These are phyloP conservation scores for Sphenodon punctatus DNA, from an alignment of 2,797 vertebrate genomes.

Conservation along the genomic window DNA sequence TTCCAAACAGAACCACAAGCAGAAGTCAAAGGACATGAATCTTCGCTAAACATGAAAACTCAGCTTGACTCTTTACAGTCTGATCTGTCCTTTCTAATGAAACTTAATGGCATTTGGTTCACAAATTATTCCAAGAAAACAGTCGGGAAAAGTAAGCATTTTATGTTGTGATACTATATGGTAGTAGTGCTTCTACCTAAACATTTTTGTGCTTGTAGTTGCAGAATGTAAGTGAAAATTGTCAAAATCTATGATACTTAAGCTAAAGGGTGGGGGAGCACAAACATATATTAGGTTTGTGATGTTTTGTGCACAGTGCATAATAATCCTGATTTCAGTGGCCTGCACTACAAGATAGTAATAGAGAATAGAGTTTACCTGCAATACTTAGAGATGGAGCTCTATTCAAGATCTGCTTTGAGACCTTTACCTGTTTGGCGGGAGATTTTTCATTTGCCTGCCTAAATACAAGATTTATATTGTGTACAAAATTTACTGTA, in stretches of 20 bases:
- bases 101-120: slow-evolving; percentile 81
- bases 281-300: neutral
- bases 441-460: neutral
- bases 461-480: neutral
- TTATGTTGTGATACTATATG: too few species aligned
- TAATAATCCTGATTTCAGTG: neutral
- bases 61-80: slow-evolving; percentile 77
- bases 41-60: slow-evolving; percentile 61
- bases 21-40: neutral
- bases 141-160: slow-evolving; percentile 78
- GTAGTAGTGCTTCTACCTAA: too few species aligned
- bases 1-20: neutral
- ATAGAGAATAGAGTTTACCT: neutral
- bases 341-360: neutral
- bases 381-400: neutral
- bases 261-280: too few species aligned
- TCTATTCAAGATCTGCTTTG: neutral
- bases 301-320: neutral
- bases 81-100: slow-evolving; percentile 77
- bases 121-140: slow-evolving; percentile 77
- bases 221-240: neutral
- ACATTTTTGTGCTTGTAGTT: neutral
- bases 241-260: too few species aligned
- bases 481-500: neutral
- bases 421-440: neutral